Percentiles rank a stretch among this genome's conserved stretches.
These are phyloP conservation scores for Aphelenchoides bicaudatus DNA, from an alignment of 2,888 invertebrate genomes.

Conservation along the genomic window DNA sequence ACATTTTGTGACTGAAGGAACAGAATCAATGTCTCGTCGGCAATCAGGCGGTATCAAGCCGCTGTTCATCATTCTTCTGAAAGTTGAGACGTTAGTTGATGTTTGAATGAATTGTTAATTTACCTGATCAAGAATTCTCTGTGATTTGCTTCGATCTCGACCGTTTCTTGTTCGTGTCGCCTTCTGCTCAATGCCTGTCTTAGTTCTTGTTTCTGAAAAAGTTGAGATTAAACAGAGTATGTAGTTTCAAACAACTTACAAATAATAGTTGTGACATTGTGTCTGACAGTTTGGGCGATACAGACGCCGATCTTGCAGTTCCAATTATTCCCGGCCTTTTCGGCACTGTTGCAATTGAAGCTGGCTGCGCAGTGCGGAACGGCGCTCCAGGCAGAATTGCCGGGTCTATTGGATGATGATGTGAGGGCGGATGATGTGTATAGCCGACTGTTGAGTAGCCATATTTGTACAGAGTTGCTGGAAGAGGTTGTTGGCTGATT, in stretches of 20 bases:
- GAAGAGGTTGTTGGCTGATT: too few species aligned
- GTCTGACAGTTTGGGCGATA: constrained; percentile 25
- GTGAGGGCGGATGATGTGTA: too few species aligned
- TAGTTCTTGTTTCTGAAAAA: constrained; percentile 64
- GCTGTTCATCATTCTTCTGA: constrained; percentile 54
- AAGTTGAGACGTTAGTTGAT: too few species aligned
- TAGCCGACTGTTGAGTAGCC: constrained; percentile 25
- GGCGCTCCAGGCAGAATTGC: constrained; percentile 54
- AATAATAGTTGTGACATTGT: constrained; percentile 38
- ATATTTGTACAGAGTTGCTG: too few species aligned
- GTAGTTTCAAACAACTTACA: too few species aligned
- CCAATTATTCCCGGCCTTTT: not conserved
- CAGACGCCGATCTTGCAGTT: not conserved
- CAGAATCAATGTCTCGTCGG: constrained; percentile 42
- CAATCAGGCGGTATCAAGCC: constrained; percentile 51
- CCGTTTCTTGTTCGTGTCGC: constrained; percentile 62
- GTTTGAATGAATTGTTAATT: too few species aligned
- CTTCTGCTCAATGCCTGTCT: constrained; percentile 62
- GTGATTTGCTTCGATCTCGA: constrained; percentile 62
- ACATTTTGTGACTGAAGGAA: constrained; percentile 55
- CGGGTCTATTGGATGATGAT: constrained; percentile 39
- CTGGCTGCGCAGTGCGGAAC: constrained; percentile 34
- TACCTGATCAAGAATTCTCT: constrained; percentile 59
- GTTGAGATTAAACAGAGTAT: too few species aligned
- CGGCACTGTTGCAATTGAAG: constrained; percentile 10